Evolutionary conservation across 37 sponge, comb jelly and placozoan species (phyloP), one percentile per base, ranked within the genome.

Genomic region (Mnemiopsis leidyi): DNA sequence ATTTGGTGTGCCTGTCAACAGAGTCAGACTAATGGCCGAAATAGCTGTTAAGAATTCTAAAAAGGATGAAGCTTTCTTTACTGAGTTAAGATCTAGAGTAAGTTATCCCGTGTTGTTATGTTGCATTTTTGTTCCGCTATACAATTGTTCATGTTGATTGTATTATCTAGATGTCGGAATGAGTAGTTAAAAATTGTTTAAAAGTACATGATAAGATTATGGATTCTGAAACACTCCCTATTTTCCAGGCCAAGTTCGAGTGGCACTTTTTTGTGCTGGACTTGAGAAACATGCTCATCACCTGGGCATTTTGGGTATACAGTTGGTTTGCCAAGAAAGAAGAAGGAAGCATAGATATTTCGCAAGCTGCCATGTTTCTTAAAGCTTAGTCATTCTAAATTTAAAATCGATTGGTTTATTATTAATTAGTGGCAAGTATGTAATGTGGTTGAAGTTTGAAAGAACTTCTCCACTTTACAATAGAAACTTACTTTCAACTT

Each of bases 1-100:
- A 2, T 79, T 79, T 79, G 82, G 82, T 20, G 37, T 79, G 13
- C 82, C 82, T 13, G 36, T 79, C 2, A 79, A 79, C 82, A 79
- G 82, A 79, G 37, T 35, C 3, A 79, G 82, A 29, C 37, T 79
- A 3, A 79, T 79, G 82, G 82, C 82, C 2, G 82, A 79, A 35
- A 23, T 79, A 5, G 82, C 82, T 21, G 82, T 79, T 16, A 79
- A 79, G 82, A 29, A 79, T 21, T 36, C 37, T 2, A 32, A 79
- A 16, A 32, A 35, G 21, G 36, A 79, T 29, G 73, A 69, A 28
- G 73, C 7, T 69, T 69, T 69, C 73, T 28, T 69, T 3, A 28
- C 73, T n/a, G 3, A 69, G 7, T 3, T 69, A 5, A 16, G 3
- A 28, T 69, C 73, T 23, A 16, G 73, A 20, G 24, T 69, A 48